Base-by-base conservation (phyloP, 1,140 invertebrate species). In the Tetragonula clypearis region DNA sequence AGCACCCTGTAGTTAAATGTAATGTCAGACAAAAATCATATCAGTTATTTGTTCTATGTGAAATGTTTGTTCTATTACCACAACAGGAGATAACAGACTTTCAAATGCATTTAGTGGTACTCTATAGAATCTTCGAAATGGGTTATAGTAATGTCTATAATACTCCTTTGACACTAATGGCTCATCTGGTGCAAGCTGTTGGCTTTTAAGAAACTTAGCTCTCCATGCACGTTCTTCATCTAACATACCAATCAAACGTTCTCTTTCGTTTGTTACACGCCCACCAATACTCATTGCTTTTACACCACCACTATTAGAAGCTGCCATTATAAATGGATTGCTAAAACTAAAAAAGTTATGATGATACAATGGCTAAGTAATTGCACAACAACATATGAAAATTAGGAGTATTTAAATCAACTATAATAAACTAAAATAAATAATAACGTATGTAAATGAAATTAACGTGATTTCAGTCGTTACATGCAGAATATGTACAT, bases 131-230 rank as follows among this genome's bases (percentile, higher is more conserved):
- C 98, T 95, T 89, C 97, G 96, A 82, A 99, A 97, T 15, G 97
- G 97, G 93, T 98, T 98, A 79, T 96, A 96, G 60, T 96, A 95
- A 93, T 97, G 96, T 89, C 95, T 95, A 91, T 97, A 97, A 78
- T 96, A 96, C 91, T 89, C 80, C 35, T 96, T 95, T 19, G 96
- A 96, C 1, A 97, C 96, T 58, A 96, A 92, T 0, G 98, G 97
- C 91, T 98, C 98, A 77, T 97, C 96, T 23, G 96, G 95, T 73
- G 96, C 93, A 60, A 99, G 95, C 87, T 96, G 91, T 95, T 98
- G 98, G 95, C 98, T 98, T 92, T 98, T 96, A 1, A 98, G 87
- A 96, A 96, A 99, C 92, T 98, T 96, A 87, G 96, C 97, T 83
- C 98, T 96, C 96, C 97, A 98, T 71, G 96, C 96, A 88, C 98